Evolutionary conservation across 2,113 vertebrate genomes (phyloP).

Genomic region (Ophthalmolycus amberensis): DNA sequence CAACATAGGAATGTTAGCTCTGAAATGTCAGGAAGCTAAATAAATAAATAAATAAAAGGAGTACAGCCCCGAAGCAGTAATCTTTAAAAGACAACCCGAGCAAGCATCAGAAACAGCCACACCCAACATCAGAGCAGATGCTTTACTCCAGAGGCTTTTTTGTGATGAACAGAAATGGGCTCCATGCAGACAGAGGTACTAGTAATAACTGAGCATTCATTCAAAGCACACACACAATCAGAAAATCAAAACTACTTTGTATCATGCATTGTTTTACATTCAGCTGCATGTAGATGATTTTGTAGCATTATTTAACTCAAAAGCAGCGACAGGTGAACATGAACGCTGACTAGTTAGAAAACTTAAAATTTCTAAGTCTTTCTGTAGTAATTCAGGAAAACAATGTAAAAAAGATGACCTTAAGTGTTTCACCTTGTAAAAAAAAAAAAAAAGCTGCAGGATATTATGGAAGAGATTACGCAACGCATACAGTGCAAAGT

Average conservation of each 20-base stretch:
- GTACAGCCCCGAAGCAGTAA: conserved; percentile 26
- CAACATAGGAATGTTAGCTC: conserved; percentile 58
- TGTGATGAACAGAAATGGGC: not conserved
- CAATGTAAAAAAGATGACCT: not conserved
- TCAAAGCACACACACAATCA: not conserved
- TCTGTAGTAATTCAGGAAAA: not conserved
- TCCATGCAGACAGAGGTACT: not conserved
- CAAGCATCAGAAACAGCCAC: conserved; percentile 52
- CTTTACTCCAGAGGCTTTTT: not conserved
- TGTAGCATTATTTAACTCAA: not conserved
- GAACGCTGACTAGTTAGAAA: not conserved
- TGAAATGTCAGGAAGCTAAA: conserved; percentile 23
- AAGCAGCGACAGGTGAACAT: not conserved
- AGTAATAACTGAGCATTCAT: not conserved
- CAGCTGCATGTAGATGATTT: not conserved
- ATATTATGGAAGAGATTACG: conserved; percentile 15
- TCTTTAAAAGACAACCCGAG: conserved; percentile 11
- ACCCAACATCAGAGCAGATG: conserved; percentile 60
- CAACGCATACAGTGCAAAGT: conserved; percentile 23
- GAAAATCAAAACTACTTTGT: not conserved
- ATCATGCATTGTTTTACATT: too few relatives aligned
- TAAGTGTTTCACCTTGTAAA: not conserved
- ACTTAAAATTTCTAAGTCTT: not conserved
- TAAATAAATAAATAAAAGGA: not conserved
- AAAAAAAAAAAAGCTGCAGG: not conserved